Base-by-base conservation (phyloP, 2,888 invertebrate species). In the Falcaria lacertinaria region DNA sequence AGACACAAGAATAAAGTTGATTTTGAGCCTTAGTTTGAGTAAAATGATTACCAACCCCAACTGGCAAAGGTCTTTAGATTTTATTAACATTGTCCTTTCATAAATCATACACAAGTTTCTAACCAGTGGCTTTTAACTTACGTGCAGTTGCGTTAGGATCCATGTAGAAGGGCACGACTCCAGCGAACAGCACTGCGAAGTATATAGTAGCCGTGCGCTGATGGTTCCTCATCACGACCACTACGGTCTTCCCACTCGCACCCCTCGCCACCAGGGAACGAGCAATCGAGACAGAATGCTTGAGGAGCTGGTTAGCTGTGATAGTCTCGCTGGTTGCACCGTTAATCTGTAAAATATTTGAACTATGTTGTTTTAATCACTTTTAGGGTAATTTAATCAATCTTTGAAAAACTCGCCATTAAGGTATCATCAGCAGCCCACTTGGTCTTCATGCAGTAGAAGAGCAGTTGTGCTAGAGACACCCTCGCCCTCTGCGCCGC, bases 351-450 rank as follows among this genome's bases (percentile, higher is more conserved):
- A n/a, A n/a, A n/a, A n/a, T n/a, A n/a, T n/a, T n/a, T n/a, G n/a
- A n/a, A n/a, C n/a, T n/a, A n/a, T n/a, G n/a, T n/a, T n/a, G n/a
- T n/a, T n/a, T n/a, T n/a, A n/a, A n/a, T n/a, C n/a, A n/a, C n/a
- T n/a, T n/a, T n/a, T n/a, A n/a, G n/a, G n/a, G n/a, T n/a, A n/a
- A n/a, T n/a, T n/a, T n/a, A n/a, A n/a, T n/a, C n/a, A n/a, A n/a
- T n/a, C n/a, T n/a, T n/a, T n/a, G n/a, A n/a, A n/a, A n/a, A n/a
- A 5, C 60, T 48, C 35, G 73, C 76, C 68, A 72, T 64, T 15
- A 59, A 62, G 19, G 5, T 19, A 19, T 19, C 0, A n/a, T 57
- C 33, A 11, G 40, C 49, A 0, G 47, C 11, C 0, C 64, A 67
- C 0, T 54, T 44, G 16, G 48, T 52, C 43, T 49, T 66, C 35